Base-by-base conservation (phyloP, 2,797 vertebrate genomes). In the Coilia nasus region DNA sequence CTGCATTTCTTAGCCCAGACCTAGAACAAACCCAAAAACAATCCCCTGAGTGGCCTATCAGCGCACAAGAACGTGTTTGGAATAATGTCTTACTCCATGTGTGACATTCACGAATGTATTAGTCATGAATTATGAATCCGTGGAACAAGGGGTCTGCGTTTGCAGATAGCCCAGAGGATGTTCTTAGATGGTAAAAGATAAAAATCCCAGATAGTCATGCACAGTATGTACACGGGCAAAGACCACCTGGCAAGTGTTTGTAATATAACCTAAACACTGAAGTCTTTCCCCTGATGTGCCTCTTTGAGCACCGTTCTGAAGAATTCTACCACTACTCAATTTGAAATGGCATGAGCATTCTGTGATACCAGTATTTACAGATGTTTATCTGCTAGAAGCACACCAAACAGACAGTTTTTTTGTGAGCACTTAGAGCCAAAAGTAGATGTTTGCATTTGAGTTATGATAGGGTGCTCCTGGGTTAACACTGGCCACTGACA, bases 101-200 rank as follows among this genome's bases (percentile, higher is more conserved):
- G 47, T 80, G 84, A 83, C 80, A 81, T 86, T 85, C 46, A 80
- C 67, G 82, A 84, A 85, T 84, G 50, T 62, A 85, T 82, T 47
- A n/a, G 31, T 82, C 25, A 84, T 87, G 71, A 83, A 86, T 88
- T 81, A 87, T 85, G 28, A 23, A 84, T 81, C 12, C 75, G 59
- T 84, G 81, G 85, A 31, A n/a, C 82, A 57, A 81, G 57, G 28
- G 28, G 15, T 47, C 59, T n/a, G 1, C 7, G 23, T 62, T 60
- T 60, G 59, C 60, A 62, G 21, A 25, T n/a, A 23, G 60, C 23
- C 19, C 6, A 23, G 60, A 62, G 21, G 19, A 23, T 59, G n/a
- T 31, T 46, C n/a, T 15, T 15, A 86, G 67, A 50, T 6, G 50
- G 50, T 54, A 14, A 54, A 21, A 59, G 5, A 59, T 21, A 59